A percentile compares a stretch with the other conserved stretches of the same genome.
Evolutionary conservation across 1,140 invertebrate species (phyloP).

Genomic region (Drosophila subobscura): DNA sequence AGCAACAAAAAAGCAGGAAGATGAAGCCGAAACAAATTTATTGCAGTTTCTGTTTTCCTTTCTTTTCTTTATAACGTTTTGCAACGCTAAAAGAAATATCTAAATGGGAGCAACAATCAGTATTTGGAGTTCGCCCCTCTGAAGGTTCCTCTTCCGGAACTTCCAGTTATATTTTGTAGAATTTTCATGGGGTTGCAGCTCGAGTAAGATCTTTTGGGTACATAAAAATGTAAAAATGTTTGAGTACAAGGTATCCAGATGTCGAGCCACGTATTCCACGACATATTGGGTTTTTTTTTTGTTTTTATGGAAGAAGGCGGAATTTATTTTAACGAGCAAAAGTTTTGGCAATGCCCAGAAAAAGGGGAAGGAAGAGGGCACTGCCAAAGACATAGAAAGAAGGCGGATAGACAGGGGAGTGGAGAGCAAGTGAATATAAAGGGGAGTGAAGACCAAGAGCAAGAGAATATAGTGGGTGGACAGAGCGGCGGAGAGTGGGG

Average conservation of each 20-base stretch:
- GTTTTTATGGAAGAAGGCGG: slow-evolving; percentile 44
- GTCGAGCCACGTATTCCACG: too few relatives aligned
- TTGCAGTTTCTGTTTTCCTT: background rate
- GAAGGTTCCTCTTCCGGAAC: too few relatives aligned
- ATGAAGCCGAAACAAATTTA: slow-evolving; percentile 27
- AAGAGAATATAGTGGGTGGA: background rate
- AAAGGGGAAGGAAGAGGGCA: background rate
- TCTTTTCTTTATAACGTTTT: background rate
- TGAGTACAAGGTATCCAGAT: too few relatives aligned
- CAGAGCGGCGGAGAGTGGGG: background rate
- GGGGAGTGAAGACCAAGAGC: background rate
- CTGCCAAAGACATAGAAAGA: too few relatives aligned
- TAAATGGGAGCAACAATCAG: too few relatives aligned
- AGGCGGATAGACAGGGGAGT: slow-evolving; percentile 15
- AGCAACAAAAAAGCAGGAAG: slow-evolving; percentile 30
- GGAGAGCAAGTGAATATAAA: background rate
- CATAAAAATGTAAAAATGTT: too few relatives aligned
- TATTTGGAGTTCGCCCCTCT: too few relatives aligned
- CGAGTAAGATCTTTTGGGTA: too few relatives aligned
- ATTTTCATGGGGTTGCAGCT: too few relatives aligned
- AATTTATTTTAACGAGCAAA: slow-evolving; percentile 79
- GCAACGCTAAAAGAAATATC: too few relatives aligned
- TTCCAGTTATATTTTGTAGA: too few relatives aligned
- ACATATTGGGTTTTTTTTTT: background rate
- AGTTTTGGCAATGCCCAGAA: slow-evolving; percentile 59